A percentile compares a stretch with the other conserved stretches of the same genome.
phyloP scores from a whole-genome alignment of 2,113 vertebrate genomes.

The Rhipidura dahli region DNA sequence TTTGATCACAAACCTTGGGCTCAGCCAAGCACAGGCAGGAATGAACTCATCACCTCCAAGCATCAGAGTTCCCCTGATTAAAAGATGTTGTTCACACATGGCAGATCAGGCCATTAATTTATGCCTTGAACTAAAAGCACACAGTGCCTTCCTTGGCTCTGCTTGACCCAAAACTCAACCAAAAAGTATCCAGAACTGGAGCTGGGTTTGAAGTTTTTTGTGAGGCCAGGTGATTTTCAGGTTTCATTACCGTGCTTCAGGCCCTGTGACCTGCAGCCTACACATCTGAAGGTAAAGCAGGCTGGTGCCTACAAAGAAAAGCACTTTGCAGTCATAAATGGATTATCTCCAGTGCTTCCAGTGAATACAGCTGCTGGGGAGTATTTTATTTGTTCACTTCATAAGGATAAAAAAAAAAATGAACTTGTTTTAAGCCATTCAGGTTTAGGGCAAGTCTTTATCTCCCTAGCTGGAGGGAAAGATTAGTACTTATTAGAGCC shows the following conservation, averaged over 20 bases:
- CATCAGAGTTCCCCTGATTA: neutral
- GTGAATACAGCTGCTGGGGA: constrained; percentile 20
- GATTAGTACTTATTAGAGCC: constrained; percentile 32
- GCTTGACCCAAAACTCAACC: neutral
- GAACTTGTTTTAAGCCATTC: constrained; percentile 22
- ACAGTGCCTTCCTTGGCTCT: neutral
- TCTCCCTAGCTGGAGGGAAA: constrained; percentile 30
- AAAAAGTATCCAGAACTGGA: neutral
- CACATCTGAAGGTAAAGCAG: neutral
- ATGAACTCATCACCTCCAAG: neutral
- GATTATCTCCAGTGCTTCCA: constrained; percentile 24
- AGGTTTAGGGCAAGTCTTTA: constrained; percentile 1
- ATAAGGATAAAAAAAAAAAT: neutral
- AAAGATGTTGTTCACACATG: neutral
- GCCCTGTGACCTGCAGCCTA: neutral
- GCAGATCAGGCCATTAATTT: neutral
- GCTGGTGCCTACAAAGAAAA: neutral
- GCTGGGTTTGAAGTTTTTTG: neutral
- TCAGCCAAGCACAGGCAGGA: neutral
- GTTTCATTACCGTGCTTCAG: neutral
- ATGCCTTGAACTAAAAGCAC: neutral
- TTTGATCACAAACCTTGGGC: neutral
- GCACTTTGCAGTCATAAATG: constrained; percentile 6
- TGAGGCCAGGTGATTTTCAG: neutral
- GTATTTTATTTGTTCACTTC: constrained; percentile 37